phyloP scores from a whole-genome alignment of 2,113 vertebrate species.

The Morone chrysops region DNA sequence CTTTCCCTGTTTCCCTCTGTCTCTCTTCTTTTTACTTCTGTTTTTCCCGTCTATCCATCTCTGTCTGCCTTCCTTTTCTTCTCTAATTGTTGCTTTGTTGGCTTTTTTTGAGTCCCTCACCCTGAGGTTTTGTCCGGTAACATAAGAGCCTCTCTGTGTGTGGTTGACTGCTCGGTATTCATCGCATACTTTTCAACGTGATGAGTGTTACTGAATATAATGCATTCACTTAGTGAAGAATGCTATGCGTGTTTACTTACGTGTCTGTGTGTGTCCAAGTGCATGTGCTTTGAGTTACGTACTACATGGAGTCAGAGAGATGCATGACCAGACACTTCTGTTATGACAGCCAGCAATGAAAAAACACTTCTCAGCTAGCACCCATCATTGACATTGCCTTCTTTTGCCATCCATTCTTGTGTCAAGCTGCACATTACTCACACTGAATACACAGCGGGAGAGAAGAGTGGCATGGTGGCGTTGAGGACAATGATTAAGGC shows the following conservation, averaged over 20 bases:
- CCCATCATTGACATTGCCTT: conserved; percentile 54
- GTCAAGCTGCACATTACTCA: conserved; percentile 62
- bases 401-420: conserved; percentile 61
- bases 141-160: conserved; percentile 18
- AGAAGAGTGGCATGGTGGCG: background rate
- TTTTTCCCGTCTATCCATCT: conserved; percentile 1
- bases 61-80: background rate
- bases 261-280: conserved; percentile 9
- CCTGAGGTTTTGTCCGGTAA: conserved; percentile 17
- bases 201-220: conserved; percentile 40
- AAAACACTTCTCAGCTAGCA: conserved; percentile 64
- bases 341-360: conserved; percentile 75
- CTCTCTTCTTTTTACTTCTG: background rate
- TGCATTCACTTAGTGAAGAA: conserved; percentile 28
- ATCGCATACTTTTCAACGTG: background rate
- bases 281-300: conserved; percentile 46
- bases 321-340: conserved; percentile 63
- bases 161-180: conserved; percentile 40
- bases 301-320: conserved; percentile 57
- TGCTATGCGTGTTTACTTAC: conserved; percentile 14
- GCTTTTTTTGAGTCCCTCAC: conserved; percentile 4
- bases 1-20: background rate
- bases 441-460: conserved; percentile 19
- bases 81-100: conserved; percentile 5
- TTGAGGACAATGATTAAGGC: conserved; percentile 45